Conservation (phyloP, 2,113 vertebrate genomes). For the Amphiprion percula region DNA sequence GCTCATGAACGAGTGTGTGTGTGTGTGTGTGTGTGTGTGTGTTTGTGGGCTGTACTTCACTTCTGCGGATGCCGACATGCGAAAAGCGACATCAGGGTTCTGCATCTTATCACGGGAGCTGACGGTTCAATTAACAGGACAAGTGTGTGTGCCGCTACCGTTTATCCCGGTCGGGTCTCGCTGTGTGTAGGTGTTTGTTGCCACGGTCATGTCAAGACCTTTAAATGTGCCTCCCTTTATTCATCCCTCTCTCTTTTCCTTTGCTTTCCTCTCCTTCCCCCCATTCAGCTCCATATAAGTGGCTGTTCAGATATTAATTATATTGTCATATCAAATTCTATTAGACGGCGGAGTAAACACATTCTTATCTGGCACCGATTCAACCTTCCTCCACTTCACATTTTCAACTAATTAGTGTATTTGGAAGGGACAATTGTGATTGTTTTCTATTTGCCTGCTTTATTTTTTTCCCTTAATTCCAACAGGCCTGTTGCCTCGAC, state of each 20-base stretch:
- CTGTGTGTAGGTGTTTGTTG: slow-evolving; percentile 11
- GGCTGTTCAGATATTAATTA: slow-evolving; percentile 57
- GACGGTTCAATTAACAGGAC: slow-evolving; percentile 79
- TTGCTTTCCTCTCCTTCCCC: background rate
- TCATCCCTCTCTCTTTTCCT: slow-evolving; percentile 17
- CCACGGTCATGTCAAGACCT: slow-evolving; percentile 26
- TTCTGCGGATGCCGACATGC: slow-evolving; percentile 59
- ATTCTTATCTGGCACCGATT: slow-evolving; percentile 27
- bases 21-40: slow-evolving; percentile 39
- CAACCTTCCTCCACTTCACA: slow-evolving; percentile 31
- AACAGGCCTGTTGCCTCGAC: background rate
- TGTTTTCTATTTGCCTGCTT: background rate
- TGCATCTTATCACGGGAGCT: slow-evolving; percentile 71
- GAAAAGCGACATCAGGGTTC: slow-evolving; percentile 68
- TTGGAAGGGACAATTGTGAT: background rate
- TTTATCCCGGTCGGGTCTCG: slow-evolving; percentile 63
- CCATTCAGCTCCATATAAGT: slow-evolving; percentile 24
- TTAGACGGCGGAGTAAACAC: slow-evolving; percentile 31
- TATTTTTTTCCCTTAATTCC: background rate
- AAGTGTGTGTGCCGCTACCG: slow-evolving; percentile 57
- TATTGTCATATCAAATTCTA: slow-evolving; percentile 53
- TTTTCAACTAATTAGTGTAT: slow-evolving; percentile 23
- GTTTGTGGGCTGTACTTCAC: slow-evolving; percentile 48
- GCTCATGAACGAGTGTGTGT: slow-evolving; percentile 17
- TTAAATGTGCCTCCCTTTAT: slow-evolving; percentile 17